Evolutionary conservation across 2,113 vertebrate genomes (phyloP), one percentile per base, ranked within the genome.

Genomic region (Chiloscyllium plagiosum): DNA sequence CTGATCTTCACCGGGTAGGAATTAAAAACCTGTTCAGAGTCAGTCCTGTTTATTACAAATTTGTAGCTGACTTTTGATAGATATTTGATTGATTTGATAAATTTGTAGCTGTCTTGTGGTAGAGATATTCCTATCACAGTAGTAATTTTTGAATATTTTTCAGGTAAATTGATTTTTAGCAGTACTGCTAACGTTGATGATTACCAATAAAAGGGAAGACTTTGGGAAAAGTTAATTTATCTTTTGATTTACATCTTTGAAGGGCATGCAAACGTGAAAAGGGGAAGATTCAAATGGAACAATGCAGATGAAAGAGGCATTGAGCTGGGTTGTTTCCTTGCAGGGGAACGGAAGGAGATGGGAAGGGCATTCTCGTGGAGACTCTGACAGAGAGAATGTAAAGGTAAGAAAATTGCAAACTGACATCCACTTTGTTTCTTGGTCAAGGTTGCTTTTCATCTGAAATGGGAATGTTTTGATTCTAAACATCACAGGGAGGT

Each of bases 61-160:
- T 65, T 92, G n/a, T 80, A 80, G 33, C 80, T 17, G 42, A 83
- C 17, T 83, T 83, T 83, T n/a, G n/a, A 22, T 22, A 20, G 85
- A 56, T 56, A 29, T 87, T 29, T 5, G 56, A 61, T 8, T 61
- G 56, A 61, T 61, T 61, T 61, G 56, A 61, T 61, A 61, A 61
- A 61, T 61, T 61, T 61, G 56, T 2, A 61, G 56, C 56, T 61
- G 6, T 8, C 56, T 61, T 61, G 56, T 72, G 69, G 3, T 29
- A 42, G 4, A 93, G 61, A 68, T 24, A 68, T 93, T 37, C 61
- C 61, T 24, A 33, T 93, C 61, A 66, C n/a, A n/a, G 22, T n/a
- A 93, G 89, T 42, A 66, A 68, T 93, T 93, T 37, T 93, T 68
- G n/a, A 66, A 68, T 92, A n/a, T 66, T 93, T 37, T 37, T 93